Conservation (phyloP, 2,888 invertebrate genomes). For the Zhuqinia jingwanae region DNA sequence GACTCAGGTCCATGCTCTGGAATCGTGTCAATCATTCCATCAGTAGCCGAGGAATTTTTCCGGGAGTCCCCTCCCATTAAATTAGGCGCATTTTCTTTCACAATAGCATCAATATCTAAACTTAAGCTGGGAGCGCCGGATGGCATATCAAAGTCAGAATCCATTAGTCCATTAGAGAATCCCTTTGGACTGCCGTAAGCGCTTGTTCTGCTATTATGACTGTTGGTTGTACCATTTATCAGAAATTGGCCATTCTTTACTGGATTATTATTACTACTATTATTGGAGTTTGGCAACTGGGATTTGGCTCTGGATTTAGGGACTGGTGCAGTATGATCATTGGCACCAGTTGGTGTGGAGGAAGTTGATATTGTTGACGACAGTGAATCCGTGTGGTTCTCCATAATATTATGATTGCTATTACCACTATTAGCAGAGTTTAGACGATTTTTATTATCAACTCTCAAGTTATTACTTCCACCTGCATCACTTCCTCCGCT, state of each 20-base stretch:
- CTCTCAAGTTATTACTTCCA: background rate
- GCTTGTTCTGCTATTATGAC: constrained; percentile 7
- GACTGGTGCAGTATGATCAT: constrained; percentile 44
- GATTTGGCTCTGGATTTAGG: constrained; percentile 57
- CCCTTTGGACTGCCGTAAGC: constrained; percentile 52
- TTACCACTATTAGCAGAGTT: constrained; percentile 35
- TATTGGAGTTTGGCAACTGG: constrained; percentile 44
- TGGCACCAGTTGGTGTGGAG: constrained; percentile 38
- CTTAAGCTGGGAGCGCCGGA: constrained; percentile 68
- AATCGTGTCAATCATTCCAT: constrained; percentile 59
- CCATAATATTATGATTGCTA: constrained; percentile 27
- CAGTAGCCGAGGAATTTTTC: constrained; percentile 58
- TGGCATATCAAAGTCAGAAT: constrained; percentile 51
- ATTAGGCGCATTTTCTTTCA: constrained; percentile 77
- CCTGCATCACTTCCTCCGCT: constrained; percentile 5
- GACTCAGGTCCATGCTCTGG: constrained; percentile 71
- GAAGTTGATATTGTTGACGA: constrained; percentile 30
- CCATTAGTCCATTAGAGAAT: constrained; percentile 39
- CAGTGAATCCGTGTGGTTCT: constrained; percentile 40
- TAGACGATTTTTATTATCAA: constrained; percentile 26
- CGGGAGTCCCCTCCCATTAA: constrained; percentile 70
- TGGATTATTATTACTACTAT: constrained; percentile 7
- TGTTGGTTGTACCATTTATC: constrained; percentile 46
- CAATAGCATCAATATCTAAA: constrained; percentile 78
- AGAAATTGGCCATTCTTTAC: constrained; percentile 19